phyloP scores from a whole-genome alignment of 2,113 vertebrate species.

The Nicator chloris region DNA sequence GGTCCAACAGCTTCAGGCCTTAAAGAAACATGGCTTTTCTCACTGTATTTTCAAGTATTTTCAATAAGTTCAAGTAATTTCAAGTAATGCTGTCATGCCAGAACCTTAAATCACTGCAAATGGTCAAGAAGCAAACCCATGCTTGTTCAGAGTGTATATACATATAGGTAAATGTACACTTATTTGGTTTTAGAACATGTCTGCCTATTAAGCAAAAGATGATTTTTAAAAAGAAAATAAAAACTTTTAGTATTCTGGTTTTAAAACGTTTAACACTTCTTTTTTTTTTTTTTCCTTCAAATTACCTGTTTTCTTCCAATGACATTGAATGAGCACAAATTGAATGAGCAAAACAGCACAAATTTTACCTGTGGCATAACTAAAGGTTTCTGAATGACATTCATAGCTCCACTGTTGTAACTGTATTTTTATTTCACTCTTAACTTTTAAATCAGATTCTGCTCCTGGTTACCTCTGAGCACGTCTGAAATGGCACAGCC shows the following conservation, averaged over 20 bases:
- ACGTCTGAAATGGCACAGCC: fast-evolving
- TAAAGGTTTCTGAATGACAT: not conserved
- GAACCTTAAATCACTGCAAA: not conserved
- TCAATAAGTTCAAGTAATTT: not conserved
- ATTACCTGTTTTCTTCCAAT: fast-evolving
- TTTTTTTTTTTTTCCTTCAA: not conserved
- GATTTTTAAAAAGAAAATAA: not conserved
- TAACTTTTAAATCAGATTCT: not conserved
- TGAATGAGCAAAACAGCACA: not conserved
- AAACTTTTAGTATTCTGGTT: not conserved
- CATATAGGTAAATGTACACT: not conserved
- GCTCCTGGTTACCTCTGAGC: not conserved
- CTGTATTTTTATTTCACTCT: not conserved
- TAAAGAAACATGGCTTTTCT: not conserved
- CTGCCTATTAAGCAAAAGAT: not conserved
- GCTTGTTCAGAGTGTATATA: not conserved
- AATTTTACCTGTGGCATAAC: not conserved
- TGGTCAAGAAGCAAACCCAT: not conserved
- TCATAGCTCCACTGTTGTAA: not conserved
- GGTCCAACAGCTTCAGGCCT: not conserved
- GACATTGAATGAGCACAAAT: not conserved
- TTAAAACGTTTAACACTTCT: not conserved
- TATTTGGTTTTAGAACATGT: not conserved
- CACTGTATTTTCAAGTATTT: not conserved
- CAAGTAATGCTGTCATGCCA: not conserved